Evolutionary conservation across 2,797 vertebrate species (phyloP), one percentile per base, ranked within the genome.

Genomic region (Menidia menidia): DNA sequence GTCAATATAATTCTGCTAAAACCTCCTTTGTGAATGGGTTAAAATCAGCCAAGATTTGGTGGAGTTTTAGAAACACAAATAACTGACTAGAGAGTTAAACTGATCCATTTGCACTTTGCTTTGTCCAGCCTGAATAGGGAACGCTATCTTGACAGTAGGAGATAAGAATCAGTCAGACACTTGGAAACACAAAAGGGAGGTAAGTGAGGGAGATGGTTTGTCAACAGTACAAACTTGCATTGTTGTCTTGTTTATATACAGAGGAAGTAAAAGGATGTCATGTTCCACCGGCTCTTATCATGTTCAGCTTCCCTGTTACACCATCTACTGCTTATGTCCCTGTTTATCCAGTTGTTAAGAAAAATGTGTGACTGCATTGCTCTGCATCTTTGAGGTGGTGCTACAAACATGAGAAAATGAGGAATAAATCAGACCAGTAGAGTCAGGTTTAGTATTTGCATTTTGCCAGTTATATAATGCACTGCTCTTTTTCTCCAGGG

Each of bases 181-280:
- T 72, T 50, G 2, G 59, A 82, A 78, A 77, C 61, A 77, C 66
- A 66, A 78, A 51, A 81, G 64, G 78, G 65, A 70, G 53, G 62
- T 53, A 70, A 66, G 68, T 74, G 62, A 68, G 54, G 18, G 47
- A 58, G 66, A 74, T 72, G 68, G 73, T 55, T 77, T 64, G 63
- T 64, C 66, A 54, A 48, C 56, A 47, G 72, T 25, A 71, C 63
- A 74, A 59, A 62, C 48, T 82, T 57, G 75, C 75, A 81, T 82
- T 79, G 81, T 57, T 75, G 83, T 80, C 85, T 88, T 89, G 86
- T 91, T 91, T 88, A 81, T 85, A 87, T 86, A 82, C 84, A 19
- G 65, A 67, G 71, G 81, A 87, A 81, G 81, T 81, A 80, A 78
- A 78, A 77, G 78, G 58, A 81, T 62, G 73, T 91, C 77, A 56